Percentiles rank a stretch among this genome's conserved stretches.
Conservation (phyloP, 1,140 invertebrate genomes). For the Heliconius melpomene region DNA sequence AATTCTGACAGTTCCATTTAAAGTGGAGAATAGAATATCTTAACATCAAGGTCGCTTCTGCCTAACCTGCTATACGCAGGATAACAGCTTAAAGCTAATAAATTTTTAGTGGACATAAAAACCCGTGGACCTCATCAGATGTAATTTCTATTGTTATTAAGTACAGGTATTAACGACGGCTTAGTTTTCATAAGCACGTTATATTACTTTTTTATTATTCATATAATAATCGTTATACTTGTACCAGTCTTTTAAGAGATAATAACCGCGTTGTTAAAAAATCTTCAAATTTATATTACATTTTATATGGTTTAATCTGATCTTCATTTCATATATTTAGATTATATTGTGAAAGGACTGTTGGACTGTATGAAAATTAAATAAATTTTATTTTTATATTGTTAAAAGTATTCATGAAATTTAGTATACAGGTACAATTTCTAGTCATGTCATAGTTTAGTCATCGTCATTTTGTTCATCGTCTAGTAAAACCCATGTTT, state of each 20-base stretch:
- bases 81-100: too few species aligned
- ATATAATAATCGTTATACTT: not conserved
- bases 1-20: too few species aligned
- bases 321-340: not conserved
- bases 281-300: not conserved
- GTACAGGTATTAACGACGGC: not conserved
- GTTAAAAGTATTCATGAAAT: not conserved
- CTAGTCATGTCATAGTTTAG: too few species aligned
- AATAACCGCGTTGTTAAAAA: not conserved
- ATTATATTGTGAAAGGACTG: not conserved
- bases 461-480: too few species aligned
- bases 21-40: too few species aligned
- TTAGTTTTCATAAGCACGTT: not conserved
- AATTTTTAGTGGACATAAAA: too few species aligned
- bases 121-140: not conserved
- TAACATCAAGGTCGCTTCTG: too few species aligned
- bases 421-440: too few species aligned
- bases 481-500: too few species aligned
- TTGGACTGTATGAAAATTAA: not conserved
- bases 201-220: constrained; percentile 7
- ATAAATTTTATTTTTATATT: not conserved
- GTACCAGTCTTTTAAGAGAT: not conserved
- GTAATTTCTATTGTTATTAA: not conserved
- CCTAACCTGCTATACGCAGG: too few species aligned
- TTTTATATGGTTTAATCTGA: not conserved